phyloP scores from a whole-genome alignment of 2,797 vertebrate species.

The Anguilla anguilla region DNA sequence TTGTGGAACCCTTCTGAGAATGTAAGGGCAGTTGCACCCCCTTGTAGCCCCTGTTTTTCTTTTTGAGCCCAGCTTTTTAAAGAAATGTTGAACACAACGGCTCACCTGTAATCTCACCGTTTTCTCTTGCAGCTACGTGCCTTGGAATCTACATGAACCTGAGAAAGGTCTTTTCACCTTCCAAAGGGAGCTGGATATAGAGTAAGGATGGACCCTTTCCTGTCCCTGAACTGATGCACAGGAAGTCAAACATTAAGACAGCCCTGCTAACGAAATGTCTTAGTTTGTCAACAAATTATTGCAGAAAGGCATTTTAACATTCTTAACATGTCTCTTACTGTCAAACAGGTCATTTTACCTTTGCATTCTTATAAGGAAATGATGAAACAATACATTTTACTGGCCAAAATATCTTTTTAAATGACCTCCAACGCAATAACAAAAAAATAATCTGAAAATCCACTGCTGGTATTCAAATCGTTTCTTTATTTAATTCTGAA shows the following conservation, averaged over 20 bases:
- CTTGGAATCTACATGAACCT: conserved; percentile 90
- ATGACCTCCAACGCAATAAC: not conserved
- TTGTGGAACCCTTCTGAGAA: too few relatives aligned
- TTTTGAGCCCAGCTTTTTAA: not conserved
- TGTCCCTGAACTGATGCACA: not conserved
- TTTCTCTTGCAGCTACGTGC: conserved; percentile 78
- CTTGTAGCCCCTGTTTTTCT: not conserved
- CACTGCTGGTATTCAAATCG: not conserved
- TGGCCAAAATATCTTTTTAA: not conserved
- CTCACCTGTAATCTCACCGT: conserved; percentile 32
- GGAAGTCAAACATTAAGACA: not conserved
- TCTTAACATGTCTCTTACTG: not conserved
- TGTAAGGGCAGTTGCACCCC: not conserved
- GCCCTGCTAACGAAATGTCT: not conserved
- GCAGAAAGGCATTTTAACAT: not conserved
- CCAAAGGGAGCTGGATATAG: conserved; percentile 82
- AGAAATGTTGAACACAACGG: not conserved
- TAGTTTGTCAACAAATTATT: not conserved
- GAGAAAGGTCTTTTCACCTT: conserved; percentile 84
- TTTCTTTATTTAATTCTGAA: conserved; percentile 26
- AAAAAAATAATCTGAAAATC: not conserved
- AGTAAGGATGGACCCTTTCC: conserved; percentile 67
- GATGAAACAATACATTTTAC: not conserved
- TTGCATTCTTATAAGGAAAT: not conserved
- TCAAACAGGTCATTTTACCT: not conserved